These are phyloP conservation scores for Marcusenius ussheri DNA, from an alignment of 2,113 vertebrate species.

Conservation along the genomic window DNA sequence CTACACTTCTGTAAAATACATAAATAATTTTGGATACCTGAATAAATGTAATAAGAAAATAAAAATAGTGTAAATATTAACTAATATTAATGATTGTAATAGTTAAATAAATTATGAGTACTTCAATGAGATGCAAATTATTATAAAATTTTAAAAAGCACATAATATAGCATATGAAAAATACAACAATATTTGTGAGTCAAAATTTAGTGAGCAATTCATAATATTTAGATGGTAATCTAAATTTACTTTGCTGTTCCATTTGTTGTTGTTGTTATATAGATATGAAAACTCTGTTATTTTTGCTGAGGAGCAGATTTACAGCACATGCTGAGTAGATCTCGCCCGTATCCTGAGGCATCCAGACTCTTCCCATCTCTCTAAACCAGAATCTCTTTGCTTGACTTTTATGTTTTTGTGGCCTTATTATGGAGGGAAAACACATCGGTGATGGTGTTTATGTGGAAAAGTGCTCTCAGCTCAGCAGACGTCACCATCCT, in stretches of 20 bases:
- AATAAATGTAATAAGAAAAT: neutral
- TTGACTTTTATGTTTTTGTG: neutral
- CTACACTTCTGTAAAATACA: neutral
- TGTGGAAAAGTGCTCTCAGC: neutral
- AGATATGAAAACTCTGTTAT: neutral
- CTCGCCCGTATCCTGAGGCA: neutral
- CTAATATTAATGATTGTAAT: neutral
- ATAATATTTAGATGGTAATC: neutral
- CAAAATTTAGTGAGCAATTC: neutral
- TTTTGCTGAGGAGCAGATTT: neutral
- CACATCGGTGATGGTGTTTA: neutral
- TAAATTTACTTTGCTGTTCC: neutral
- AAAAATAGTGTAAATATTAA: neutral
- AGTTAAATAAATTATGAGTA: neutral
- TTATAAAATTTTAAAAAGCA: neutral
- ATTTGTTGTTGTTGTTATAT: neutral
- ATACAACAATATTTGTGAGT: neutral
- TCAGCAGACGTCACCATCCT: neutral
- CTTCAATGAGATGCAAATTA: neutral
- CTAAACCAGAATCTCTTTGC: neutral
- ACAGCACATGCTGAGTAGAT: neutral
- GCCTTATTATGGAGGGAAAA: neutral
- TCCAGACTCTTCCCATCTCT: neutral
- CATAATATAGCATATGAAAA: neutral
- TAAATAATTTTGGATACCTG: neutral